Base-by-base conservation (phyloP, 2,888 invertebrate species). In the Andricus curvator region DNA sequence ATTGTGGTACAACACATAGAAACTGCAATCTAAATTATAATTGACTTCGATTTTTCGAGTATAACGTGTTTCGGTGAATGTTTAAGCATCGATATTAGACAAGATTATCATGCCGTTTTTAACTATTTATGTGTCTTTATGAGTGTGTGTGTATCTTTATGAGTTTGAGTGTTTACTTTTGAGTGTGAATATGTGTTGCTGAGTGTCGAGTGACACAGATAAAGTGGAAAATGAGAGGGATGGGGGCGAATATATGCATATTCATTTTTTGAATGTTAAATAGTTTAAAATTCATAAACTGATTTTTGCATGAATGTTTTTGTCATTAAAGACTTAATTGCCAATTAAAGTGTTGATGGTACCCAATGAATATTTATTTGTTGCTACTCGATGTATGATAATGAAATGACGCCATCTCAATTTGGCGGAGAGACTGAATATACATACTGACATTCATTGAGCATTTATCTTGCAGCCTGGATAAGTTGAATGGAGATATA, bases 241-340 rank as follows among this genome's bases (percentile, higher is more conserved):
- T 79, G 80, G 68, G 64, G 67, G 80, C 80, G 87, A 89, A 89
- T 89, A 88, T 89, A 91, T 91, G 91, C 92, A 92, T 91, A 91
- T 91, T 91, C 91, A 92, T 37, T 8, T 6, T 37, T 37, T 37
- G 37, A 37, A 37, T 9, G 1, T 9, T 8, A 8, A 37, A 37
- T 8, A 37, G 37, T 41, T 41, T 1, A 41, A 11, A 41, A 41
- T 41, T 41, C 41, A 41, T 2, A 13, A 51, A 51, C 8, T 51
- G n/a, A 8, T 51, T 51, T 20, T 20, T 51, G 8, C 51, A 51
- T n/a, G 4, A 20, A 20, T 37, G 2, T 51, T 6, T 51, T 20
- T n/a, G 20, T 20, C 8, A 51, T 9, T 20, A 2, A 20, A 51
- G 51, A n/a, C 51, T 51, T 20, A n/a, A 51, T 20, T 51, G 20